Conservation (phyloP, 2,113 vertebrate species). For the Ageneiosus marmoratus region DNA sequence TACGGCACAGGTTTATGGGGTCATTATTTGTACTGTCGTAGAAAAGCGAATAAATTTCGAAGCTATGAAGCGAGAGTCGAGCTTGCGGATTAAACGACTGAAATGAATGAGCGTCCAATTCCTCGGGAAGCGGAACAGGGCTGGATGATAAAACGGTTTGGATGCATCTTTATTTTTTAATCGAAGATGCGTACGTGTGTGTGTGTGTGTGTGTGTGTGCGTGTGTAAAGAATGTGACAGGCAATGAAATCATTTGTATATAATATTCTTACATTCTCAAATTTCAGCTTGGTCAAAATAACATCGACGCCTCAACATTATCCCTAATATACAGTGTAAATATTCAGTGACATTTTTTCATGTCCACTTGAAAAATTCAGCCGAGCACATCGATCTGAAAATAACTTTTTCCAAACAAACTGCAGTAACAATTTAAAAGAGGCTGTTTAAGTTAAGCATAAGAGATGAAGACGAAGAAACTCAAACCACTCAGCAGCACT, state of each 20-base stretch:
- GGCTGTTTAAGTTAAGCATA: neutral
- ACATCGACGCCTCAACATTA: no score
- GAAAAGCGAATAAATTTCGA: constrained; percentile 12
- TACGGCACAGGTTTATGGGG: constrained; percentile 19
- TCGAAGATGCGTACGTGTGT: neutral
- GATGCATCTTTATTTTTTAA: neutral
- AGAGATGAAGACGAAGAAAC: constrained; percentile 5
- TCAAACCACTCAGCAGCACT: neutral
- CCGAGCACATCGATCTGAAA: neutral
- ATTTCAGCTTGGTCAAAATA: neutral
- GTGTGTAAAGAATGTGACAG: neutral
- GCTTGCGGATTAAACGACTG: constrained; percentile 17
- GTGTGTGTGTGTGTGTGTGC: neutral
- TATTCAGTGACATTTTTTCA: neutral
- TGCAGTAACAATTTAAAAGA: neutral
- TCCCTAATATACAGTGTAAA: neutral
- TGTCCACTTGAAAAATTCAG: neutral
- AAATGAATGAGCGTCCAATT: constrained; percentile 17
- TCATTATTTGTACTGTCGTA: constrained; percentile 27
- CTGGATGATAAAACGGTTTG: neutral
- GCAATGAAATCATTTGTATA: neutral
- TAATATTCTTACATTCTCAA: neutral
- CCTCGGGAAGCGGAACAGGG: neutral
- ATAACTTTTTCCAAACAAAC: neutral
- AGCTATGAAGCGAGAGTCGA: neutral